Evolutionary conservation across 1,140 invertebrate species (phyloP).

Genomic region (Tribolium madens): DNA sequence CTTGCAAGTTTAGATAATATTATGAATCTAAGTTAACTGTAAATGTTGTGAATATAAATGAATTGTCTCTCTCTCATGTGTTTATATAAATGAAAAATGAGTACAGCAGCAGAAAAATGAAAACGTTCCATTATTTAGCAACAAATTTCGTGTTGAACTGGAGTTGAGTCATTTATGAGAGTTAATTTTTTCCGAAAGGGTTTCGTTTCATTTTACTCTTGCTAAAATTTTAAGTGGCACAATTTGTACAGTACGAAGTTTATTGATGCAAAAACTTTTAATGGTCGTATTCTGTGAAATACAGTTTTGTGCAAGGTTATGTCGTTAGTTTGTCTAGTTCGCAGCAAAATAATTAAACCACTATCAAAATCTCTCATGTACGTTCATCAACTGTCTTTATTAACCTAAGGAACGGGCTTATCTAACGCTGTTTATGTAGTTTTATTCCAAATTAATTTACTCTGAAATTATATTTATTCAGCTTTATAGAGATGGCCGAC

Average conservation of each 20-base stretch:
- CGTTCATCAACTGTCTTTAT: not conserved
- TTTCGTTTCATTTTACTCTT: conserved; percentile 9
- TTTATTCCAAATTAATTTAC: conserved; percentile 19
- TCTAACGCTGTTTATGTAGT: conserved; percentile 23
- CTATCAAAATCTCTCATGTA: conserved; percentile 16
- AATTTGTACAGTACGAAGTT: conserved; percentile 24
- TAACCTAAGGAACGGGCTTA: not conserved
- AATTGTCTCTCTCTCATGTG: too few relatives aligned
- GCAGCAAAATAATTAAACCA: conserved; percentile 17
- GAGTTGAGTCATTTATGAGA: not conserved
- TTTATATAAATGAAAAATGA: not conserved
- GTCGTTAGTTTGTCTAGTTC: conserved; percentile 16
- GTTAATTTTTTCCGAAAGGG: conserved; percentile 10
- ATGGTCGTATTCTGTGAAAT: conserved; percentile 16
- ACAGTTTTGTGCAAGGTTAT: conserved; percentile 21
- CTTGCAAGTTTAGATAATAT: not conserved
- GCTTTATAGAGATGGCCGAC: not conserved
- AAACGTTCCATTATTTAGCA: not conserved
- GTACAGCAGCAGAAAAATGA: not conserved
- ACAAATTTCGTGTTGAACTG: not conserved
- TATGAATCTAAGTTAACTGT: not conserved
- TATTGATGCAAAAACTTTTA: conserved; percentile 37
- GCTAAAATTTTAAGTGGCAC: conserved; percentile 26
- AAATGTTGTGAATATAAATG: not conserved
- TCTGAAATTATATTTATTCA: conserved; percentile 23